Conservation (phyloP, 1,140 invertebrate genomes). For the Aethina tumida region DNA sequence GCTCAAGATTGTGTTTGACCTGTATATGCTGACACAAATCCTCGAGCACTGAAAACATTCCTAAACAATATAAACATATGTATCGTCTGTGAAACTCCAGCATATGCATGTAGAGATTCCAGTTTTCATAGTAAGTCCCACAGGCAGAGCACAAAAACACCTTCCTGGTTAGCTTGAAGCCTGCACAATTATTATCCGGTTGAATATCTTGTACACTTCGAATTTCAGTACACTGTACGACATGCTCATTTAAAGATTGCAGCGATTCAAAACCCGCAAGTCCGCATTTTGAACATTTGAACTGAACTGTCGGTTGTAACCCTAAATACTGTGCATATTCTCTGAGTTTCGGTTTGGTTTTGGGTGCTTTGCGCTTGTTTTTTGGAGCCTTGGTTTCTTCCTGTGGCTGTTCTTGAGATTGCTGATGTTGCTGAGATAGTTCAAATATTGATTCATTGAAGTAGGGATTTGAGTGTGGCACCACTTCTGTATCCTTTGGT, state of each 20-base stretch:
- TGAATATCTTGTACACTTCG: slow-evolving; percentile 31
- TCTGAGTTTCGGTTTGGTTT: slow-evolving; percentile 36
- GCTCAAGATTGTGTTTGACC: slow-evolving; percentile 62
- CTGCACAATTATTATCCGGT: slow-evolving; percentile 27
- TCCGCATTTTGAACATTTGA: slow-evolving; percentile 56
- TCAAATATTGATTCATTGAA: slow-evolving; percentile 35
- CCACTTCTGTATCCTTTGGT: slow-evolving; percentile 9
- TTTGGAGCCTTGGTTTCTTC: slow-evolving; percentile 4
- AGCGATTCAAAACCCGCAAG: slow-evolving; percentile 48
- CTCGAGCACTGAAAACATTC: slow-evolving; percentile 67
- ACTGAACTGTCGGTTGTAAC: slow-evolving; percentile 55
- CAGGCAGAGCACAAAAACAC: slow-evolving; percentile 69
- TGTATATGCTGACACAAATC: slow-evolving; percentile 62
- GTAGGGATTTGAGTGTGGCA: slow-evolving; percentile 31
- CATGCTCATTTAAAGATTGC: slow-evolving; percentile 49
- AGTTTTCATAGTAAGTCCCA: slow-evolving; percentile 70
- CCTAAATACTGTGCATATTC: slow-evolving; percentile 64
- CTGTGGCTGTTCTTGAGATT: slow-evolving; percentile 7
- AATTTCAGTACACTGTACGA: slow-evolving; percentile 44
- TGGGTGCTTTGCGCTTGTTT: slow-evolving; percentile 12
- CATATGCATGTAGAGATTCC: slow-evolving; percentile 75
- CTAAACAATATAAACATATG: slow-evolving; percentile 68
- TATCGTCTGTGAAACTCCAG: slow-evolving; percentile 63
- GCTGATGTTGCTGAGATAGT: slow-evolving; percentile 25
- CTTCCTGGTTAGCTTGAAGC: slow-evolving; percentile 57